Evolutionary conservation across 2,888 invertebrate species (phyloP), one percentile per base, ranked within the genome.

Genomic region (Odontocerum albicorne): DNA sequence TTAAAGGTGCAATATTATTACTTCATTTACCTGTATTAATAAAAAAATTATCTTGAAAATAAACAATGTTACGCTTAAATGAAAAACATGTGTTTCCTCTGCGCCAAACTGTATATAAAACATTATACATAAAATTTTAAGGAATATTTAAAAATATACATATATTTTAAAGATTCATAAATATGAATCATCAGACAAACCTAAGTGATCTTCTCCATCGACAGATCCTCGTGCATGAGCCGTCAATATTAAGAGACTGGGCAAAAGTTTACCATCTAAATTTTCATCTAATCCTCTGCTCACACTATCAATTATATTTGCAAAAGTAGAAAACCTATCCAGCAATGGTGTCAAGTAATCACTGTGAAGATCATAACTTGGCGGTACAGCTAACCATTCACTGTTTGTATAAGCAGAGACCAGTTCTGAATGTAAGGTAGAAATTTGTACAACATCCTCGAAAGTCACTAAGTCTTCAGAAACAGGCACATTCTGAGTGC

Each of bases 281-380:
- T 74, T 72, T 4, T 75, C 79, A 63, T 81, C 77, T 32, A 86
- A 66, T 10, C 76, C 75, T 36, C 76, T 69, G 65, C 77, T 72
- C n/a, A 72, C 66, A 32, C 77, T 74, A 10, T 80, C 71, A 52
- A 84, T 67, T 58, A 87, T 62, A 47, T 73, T 68, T 57, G 77
- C 77, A 66, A 85, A 84, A 44, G 80, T 75, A 31, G 79, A 76
- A 68, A 81, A 85, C 63, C 86, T 77, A 62, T 82, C 77, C 57
- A 83, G 61, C 51, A 86, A 68, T 0, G 85, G 80, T 1, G 75
- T 68, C 55, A 83, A 65, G 57, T 72, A 76, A 66, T 80, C 69
- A 12, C 67, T 64, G 35, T 55, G 58, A 12, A 62, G 38, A 56
- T 65, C 63, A 62, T 63, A 63, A 17, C 70, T 75, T 62, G 72